Percentiles rank a stretch among this genome's conserved stretches.
These are phyloP conservation scores for Bubo blakistoni DNA, from an alignment of 2,113 vertebrate genomes.

Conservation along the genomic window DNA sequence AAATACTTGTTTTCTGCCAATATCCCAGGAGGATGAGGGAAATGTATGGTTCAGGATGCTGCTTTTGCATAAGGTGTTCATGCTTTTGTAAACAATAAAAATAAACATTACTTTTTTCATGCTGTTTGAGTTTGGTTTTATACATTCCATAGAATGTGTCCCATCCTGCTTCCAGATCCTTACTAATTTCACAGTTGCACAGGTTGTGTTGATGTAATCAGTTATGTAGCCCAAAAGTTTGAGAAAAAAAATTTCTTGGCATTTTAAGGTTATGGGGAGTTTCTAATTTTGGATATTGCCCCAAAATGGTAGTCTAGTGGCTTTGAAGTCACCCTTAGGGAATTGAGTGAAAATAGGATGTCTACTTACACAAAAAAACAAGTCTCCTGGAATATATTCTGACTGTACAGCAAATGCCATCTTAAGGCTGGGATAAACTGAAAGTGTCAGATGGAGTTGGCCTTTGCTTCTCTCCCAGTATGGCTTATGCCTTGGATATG, in stretches of 20 bases:
- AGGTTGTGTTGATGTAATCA: background rate
- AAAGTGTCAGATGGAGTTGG: background rate
- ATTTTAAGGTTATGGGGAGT: background rate
- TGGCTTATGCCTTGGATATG: background rate
- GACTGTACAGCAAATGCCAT: background rate
- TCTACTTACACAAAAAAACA: background rate
- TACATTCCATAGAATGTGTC: background rate
- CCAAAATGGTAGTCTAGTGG: background rate
- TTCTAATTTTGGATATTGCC: background rate
- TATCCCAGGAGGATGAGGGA: background rate
- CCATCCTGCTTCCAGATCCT: background rate
- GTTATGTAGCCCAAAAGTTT: background rate
- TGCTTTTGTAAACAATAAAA: slow-evolving; percentile 61
- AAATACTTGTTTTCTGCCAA: slow-evolving; percentile 25
- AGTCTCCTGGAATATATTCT: background rate
- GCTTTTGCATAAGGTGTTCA: slow-evolving; percentile 53
- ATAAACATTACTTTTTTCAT: slow-evolving; percentile 63
- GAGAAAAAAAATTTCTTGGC: background rate
- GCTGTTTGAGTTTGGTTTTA: slow-evolving; percentile 32
- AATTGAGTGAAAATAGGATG: background rate
- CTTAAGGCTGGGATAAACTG: background rate
- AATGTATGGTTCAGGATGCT: slow-evolving; percentile 22
- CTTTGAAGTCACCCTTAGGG: background rate
- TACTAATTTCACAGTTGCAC: background rate
- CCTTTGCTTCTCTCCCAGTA: background rate